phyloP scores from a whole-genome alignment of 2,113 vertebrate species.

The Leptosomus discolor region DNA sequence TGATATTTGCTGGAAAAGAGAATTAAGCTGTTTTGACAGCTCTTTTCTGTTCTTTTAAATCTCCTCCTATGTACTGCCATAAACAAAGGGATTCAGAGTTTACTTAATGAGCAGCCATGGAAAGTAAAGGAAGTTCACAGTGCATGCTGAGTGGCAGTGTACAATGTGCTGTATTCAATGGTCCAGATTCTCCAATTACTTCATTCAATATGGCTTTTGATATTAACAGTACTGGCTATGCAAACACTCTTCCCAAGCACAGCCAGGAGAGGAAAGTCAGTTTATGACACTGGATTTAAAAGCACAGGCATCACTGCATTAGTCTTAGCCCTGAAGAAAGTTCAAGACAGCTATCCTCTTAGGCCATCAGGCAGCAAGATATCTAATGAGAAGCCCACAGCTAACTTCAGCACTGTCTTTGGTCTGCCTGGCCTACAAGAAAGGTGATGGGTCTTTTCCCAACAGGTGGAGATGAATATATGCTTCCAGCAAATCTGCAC shows the following conservation, averaged over 20 bases:
- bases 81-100: conserved; percentile 2
- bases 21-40: background rate
- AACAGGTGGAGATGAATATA: background rate
- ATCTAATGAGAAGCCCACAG: background rate
- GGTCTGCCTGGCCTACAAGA: background rate
- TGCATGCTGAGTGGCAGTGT: background rate
- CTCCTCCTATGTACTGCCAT: background rate
- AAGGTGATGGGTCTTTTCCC: background rate
- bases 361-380: background rate
- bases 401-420: background rate
- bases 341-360: background rate
- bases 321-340: background rate
- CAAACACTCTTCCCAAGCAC: background rate
- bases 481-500: background rate
- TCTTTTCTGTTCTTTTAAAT: background rate
- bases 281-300: background rate
- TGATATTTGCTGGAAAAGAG: background rate
- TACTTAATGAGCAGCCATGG: background rate
- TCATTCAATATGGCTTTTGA: background rate
- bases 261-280: background rate
- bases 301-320: background rate
- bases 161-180: background rate
- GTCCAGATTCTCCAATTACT: background rate
- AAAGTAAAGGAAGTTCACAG: background rate
- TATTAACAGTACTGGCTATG: background rate